Evolutionary conservation across 2,113 vertebrate genomes (phyloP).

Genomic region (Cygnus atratus): DNA sequence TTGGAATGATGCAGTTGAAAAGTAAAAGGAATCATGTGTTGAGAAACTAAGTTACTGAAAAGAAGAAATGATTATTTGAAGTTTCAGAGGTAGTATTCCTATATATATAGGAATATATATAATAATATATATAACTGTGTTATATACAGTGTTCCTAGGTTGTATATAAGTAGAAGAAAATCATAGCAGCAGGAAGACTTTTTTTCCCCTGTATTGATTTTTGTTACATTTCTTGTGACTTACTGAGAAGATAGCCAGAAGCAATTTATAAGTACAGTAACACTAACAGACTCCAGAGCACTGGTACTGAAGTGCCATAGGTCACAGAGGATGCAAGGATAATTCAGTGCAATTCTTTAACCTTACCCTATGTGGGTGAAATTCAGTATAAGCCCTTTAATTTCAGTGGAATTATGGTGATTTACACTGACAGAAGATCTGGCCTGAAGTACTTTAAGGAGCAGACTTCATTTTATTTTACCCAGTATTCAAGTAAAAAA

Average conservation of each 20-base stretch:
- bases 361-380: neutral
- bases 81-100: neutral
- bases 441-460: neutral
- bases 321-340: neutral
- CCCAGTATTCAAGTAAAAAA: neutral
- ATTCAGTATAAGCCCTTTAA: neutral
- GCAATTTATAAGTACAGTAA: slow-evolving; percentile 30
- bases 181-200: neutral
- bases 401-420: neutral
- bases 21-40: neutral
- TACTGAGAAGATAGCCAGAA: slow-evolving; percentile 40
- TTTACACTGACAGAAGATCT: neutral
- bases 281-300: neutral
- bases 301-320: neutral
- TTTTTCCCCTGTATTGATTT: neutral
- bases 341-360: neutral
- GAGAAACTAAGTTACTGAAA: neutral
- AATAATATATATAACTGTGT: too few relatives aligned
- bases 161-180: slow-evolving; percentile 18
- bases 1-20: neutral
- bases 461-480: neutral
- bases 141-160: neutral
- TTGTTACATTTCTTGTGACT: slow-evolving; percentile 41
- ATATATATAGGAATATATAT: too few relatives aligned
- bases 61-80: slow-evolving; percentile 20